These are phyloP conservation scores for Aselliscus stoliczkanus DNA, from an alignment of 2,797 vertebrate species.

Conservation along the genomic window DNA sequence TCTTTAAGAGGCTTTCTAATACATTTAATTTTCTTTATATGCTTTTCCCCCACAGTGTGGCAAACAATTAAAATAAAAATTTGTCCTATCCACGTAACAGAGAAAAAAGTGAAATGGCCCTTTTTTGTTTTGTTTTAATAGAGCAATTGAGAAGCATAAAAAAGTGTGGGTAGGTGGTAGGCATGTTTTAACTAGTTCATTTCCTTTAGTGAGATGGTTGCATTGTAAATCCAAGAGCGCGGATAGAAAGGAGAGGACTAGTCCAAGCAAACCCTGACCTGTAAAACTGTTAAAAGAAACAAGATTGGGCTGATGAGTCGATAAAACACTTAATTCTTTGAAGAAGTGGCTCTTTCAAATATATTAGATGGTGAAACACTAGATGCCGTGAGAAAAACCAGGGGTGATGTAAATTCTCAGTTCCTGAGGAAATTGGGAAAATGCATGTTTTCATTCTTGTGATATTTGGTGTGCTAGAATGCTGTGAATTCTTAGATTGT, in stretches of 20 bases:
- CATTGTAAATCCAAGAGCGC: neutral
- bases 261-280: neutral
- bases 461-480: neutral
- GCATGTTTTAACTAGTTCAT: neutral
- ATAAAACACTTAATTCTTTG: neutral
- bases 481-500: constrained; percentile 30
- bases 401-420: constrained; percentile 38
- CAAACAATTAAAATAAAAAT: constrained; percentile 37
- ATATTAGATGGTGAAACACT: constrained; percentile 23
- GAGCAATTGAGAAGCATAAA: neutral
- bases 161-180: neutral
- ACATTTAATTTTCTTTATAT: neutral
- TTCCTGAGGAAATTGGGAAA: constrained; percentile 58
- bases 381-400: constrained; percentile 21
- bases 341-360: neutral
- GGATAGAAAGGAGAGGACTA: neutral
- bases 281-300: neutral
- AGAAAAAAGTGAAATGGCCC: constrained; percentile 48
- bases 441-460: neutral
- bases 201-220: neutral
- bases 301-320: neutral
- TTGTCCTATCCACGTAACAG: constrained; percentile 25
- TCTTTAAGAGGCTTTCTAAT: neutral
- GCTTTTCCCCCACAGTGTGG: neutral
- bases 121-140: neutral